Evolutionary conservation across 1,140 invertebrate genomes (phyloP).

Genomic region (Stenopsyche tienmushanensis): DNA sequence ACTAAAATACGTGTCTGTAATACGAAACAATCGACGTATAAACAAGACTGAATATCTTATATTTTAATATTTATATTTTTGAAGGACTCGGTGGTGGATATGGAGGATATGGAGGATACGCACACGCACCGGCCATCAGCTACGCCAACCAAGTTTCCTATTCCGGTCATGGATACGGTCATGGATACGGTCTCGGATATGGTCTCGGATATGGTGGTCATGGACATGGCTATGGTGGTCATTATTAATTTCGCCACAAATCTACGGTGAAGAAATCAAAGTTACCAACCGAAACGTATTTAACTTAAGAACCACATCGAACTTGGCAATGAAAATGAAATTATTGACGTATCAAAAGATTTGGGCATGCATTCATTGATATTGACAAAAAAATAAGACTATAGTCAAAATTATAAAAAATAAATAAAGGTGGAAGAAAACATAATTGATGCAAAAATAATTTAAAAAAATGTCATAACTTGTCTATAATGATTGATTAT

Average conservation of each 20-base stretch:
- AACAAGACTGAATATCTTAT: not conserved
- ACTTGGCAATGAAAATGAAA: no score
- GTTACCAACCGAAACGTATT: not conserved
- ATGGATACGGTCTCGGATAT: constrained; percentile 14
- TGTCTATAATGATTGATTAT: no score
- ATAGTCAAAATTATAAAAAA: no score
- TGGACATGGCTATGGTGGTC: constrained; percentile 26
- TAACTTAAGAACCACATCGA: no score
- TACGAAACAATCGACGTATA: not conserved
- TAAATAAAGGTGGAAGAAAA: no score
- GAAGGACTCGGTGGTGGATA: constrained; percentile 4
- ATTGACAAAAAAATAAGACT: not conserved
- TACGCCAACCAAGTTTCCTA: constrained; percentile 37
- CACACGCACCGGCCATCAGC: constrained; percentile 35
- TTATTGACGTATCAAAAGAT: not conserved
- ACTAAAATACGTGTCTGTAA: no score
- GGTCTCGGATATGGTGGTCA: constrained; percentile 22
- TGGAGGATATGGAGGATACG: constrained; percentile 29
- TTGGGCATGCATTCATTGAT: not conserved
- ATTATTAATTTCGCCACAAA: not conserved
- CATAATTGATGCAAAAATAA: no score
- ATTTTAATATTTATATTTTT: constrained; percentile 1
- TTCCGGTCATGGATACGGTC: constrained; percentile 29
- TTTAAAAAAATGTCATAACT: no score
- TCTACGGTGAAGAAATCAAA: not conserved